These are phyloP conservation scores for Microcebus jonahi DNA, from an alignment of 2,113 vertebrate species.

Conservation along the genomic window DNA sequence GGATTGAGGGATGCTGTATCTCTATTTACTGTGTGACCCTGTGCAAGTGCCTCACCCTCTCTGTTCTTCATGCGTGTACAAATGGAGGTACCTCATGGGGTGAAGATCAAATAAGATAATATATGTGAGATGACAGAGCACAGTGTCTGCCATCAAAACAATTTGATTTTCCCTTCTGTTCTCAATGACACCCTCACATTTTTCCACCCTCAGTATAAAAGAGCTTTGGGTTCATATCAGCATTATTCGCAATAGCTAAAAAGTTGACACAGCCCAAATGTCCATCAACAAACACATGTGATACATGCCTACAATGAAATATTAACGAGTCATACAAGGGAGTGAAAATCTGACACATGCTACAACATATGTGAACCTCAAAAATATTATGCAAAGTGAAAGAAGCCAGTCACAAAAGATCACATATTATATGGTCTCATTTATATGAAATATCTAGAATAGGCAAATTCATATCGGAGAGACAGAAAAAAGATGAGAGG, in stretches of 20 bases:
- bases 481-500: neutral
- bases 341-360: neutral
- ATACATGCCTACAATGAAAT: neutral
- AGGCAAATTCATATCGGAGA: neutral
- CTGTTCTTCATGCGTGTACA: neutral
- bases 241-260: neutral
- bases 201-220: neutral
- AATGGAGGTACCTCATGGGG: rapidly evolving
- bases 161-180: neutral
- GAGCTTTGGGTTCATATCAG: neutral
- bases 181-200: neutral
- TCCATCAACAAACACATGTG: neutral
- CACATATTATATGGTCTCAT: neutral
- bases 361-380: neutral
- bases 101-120: neutral
- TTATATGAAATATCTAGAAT: neutral
- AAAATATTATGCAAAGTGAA: neutral
- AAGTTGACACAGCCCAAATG: neutral
- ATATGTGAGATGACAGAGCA: neutral
- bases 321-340: neutral
- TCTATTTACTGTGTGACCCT: neutral
- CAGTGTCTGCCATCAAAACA: neutral
- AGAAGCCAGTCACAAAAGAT: neutral
- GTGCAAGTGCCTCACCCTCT: neutral
- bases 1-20: rapidly evolving